These are phyloP conservation scores for Hesperia comma DNA, from an alignment of 2,888 invertebrate species.

Conservation along the genomic window DNA sequence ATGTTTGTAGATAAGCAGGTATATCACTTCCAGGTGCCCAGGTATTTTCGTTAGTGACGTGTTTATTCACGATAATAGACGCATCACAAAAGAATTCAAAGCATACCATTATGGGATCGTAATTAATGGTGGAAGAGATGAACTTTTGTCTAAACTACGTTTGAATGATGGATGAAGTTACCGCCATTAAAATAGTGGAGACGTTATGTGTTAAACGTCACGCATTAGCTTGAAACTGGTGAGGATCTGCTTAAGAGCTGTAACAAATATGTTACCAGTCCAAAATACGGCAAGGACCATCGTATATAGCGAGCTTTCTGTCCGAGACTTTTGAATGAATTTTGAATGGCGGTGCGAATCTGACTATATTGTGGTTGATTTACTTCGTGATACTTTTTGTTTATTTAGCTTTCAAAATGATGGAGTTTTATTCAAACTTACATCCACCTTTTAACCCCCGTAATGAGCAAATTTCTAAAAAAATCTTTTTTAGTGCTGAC, in stretches of 20 bases:
- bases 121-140: conserved; percentile 34
- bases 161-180: conserved; percentile 45
- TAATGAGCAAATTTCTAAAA: no score
- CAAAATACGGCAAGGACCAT: no score
- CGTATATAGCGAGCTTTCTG: no score
- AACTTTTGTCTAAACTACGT: conserved; percentile 40
- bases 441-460: no score
- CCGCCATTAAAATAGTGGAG: conserved; percentile 57
- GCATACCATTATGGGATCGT: conserved; percentile 28
- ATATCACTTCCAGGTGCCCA: background rate
- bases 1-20: no score
- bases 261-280: conserved; percentile 14
- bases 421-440: no score
- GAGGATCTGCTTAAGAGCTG: conserved; percentile 45
- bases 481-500: no score
- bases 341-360: no score
- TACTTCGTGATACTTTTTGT: no score
- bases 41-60: conserved; percentile 22
- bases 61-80: conserved; percentile 27
- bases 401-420: no score
- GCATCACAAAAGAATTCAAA: conserved; percentile 31
- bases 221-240: conserved; percentile 49
- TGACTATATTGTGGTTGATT: no score
- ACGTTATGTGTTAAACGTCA: conserved; percentile 64
- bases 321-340: no score